phyloP scores from a whole-genome alignment of 2,888 invertebrate species.

The Meganola albula region DNA sequence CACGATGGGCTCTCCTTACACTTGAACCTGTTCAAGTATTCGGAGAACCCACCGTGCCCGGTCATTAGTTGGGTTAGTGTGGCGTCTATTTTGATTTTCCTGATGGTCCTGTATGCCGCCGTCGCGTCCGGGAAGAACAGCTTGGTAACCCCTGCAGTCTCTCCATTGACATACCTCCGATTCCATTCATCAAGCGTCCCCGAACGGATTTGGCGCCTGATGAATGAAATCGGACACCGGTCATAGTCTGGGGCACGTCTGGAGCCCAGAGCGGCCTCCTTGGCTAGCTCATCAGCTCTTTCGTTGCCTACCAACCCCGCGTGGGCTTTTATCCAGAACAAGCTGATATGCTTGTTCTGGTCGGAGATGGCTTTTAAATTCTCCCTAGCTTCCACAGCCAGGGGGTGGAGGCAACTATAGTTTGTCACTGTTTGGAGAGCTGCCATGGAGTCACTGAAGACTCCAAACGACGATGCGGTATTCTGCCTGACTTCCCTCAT shows the following conservation, averaged over 20 bases:
- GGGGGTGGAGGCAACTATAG: slow-evolving; percentile 6
- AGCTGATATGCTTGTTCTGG: neutral
- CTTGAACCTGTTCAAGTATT: slow-evolving; percentile 14
- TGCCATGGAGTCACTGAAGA: slow-evolving; percentile 12
- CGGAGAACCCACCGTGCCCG: slow-evolving; percentile 17
- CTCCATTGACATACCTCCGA: slow-evolving; percentile 7
- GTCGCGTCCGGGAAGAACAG: slow-evolving; percentile 13
- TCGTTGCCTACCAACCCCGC: slow-evolving; percentile 16
- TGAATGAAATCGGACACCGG: slow-evolving; percentile 10
- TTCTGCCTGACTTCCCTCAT: neutral
- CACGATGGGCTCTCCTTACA: slow-evolving; percentile 14
- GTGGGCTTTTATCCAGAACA: slow-evolving; percentile 20
- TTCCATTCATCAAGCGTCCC: slow-evolving; percentile 11
- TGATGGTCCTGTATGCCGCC: slow-evolving; percentile 1
- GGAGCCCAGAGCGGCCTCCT: slow-evolving; percentile 5
- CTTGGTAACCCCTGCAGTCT: slow-evolving; percentile 9
- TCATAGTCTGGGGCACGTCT: slow-evolving; percentile 3
- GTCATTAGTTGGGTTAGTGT: slow-evolving; percentile 7
- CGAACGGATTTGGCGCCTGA: slow-evolving; percentile 9
- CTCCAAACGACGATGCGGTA: neutral
- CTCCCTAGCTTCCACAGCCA: no score
- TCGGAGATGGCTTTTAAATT: no score
- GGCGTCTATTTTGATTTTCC: neutral
- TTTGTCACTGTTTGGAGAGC: slow-evolving; percentile 7
- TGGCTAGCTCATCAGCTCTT: slow-evolving; percentile 16